Conservation (phyloP, 1,140 invertebrate species). For the Ridgeia piscesae region DNA sequence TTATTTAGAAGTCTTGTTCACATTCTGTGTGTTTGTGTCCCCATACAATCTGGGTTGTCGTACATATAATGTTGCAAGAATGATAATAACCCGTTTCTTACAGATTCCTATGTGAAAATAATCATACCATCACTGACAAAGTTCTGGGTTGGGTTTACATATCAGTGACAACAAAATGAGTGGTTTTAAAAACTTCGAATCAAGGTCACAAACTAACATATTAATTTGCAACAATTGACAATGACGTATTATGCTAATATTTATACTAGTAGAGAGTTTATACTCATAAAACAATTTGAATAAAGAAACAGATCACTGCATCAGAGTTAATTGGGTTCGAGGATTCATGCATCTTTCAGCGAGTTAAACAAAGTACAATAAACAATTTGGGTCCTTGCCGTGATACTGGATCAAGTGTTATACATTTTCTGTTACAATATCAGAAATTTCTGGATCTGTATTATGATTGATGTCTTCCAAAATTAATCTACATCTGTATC, state of each 20-base stretch:
- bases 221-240: background rate
- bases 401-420: background rate
- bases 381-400: background rate
- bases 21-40: background rate
- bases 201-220: slow-evolving; percentile 34
- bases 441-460: background rate
- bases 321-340: background rate
- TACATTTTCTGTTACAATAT: background rate
- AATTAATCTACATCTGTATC: background rate
- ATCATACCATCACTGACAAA: slow-evolving; percentile 39
- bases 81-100: slow-evolving; percentile 17
- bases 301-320: no score
- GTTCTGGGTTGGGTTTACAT: slow-evolving; percentile 54
- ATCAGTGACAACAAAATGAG: slow-evolving; percentile 57
- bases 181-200: slow-evolving; percentile 39
- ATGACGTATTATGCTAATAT: background rate
- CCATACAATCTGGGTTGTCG: background rate
- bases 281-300: background rate
- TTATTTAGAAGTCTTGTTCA: no score
- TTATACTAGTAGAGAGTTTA: background rate
- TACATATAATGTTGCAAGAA: background rate
- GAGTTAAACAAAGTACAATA: no score
- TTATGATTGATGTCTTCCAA: background rate
- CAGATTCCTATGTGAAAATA: slow-evolving; percentile 51
- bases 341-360: no score